These are phyloP conservation scores for Cheilosia pagana DNA, from an alignment of 2,888 invertebrate genomes.

Conservation along the genomic window DNA sequence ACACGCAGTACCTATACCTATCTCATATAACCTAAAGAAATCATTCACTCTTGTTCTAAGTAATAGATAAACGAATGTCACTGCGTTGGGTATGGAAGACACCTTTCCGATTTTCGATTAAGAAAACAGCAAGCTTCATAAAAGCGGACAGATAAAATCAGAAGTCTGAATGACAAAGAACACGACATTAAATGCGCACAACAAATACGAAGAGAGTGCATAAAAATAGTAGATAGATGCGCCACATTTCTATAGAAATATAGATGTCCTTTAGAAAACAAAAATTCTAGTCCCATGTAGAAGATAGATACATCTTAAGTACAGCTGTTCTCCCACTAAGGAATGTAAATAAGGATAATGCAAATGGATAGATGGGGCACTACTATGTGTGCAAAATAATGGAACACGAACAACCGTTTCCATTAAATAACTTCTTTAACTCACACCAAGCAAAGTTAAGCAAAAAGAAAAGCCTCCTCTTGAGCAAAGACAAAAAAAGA, in stretches of 20 bases:
- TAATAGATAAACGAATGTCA: neutral
- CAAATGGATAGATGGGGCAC: slow-evolving; percentile 11
- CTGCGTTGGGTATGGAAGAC: neutral
- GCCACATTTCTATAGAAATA: neutral
- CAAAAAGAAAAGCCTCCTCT: slow-evolving; percentile 11
- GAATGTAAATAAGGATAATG: slow-evolving; percentile 18
- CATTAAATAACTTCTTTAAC: slow-evolving; percentile 14
- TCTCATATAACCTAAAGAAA: neutral
- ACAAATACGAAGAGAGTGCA: neutral
- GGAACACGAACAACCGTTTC: slow-evolving; percentile 2
- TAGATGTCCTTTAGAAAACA: neutral
- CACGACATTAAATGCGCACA: neutral
- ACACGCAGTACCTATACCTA: neutral
- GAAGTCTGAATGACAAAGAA: slow-evolving; percentile 17
- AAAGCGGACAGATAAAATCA: neutral
- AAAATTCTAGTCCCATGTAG: neutral
- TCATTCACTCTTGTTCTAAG: neutral
- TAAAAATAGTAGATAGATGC: neutral
- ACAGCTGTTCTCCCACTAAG: neutral
- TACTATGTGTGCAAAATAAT: neutral
- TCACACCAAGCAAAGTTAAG: neutral
- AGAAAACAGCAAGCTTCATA: slow-evolving; percentile 6
- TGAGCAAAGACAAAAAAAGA: slow-evolving; percentile 27
- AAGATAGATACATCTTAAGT: neutral
- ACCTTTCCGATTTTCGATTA: slow-evolving; percentile 1